These are phyloP conservation scores for Ochotona princeps DNA, from an alignment of 2,113 vertebrate species.

Conservation along the genomic window DNA sequence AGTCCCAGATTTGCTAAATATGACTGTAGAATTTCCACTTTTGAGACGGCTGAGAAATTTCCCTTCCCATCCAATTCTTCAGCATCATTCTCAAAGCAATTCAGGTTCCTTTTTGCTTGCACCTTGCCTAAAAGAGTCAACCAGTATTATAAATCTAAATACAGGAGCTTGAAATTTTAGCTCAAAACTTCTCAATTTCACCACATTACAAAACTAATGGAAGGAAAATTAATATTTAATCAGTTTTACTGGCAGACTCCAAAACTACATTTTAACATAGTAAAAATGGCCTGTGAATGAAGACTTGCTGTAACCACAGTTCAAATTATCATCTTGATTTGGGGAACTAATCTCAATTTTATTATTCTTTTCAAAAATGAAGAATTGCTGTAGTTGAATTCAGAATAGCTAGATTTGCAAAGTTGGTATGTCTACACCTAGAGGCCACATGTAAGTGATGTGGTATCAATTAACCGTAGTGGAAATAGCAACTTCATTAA, in stretches of 20 bases:
- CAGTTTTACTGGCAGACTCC: not conserved
- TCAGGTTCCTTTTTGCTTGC: not conserved
- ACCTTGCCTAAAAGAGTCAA: not conserved
- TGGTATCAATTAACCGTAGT: not conserved
- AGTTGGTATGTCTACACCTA: not conserved
- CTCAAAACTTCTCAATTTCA: not conserved
- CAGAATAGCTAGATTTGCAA: not conserved
- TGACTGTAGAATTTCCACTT: not conserved
- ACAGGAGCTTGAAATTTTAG: conserved; percentile 9
- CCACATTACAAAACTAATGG: not conserved
- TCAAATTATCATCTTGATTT: conserved; percentile 21
- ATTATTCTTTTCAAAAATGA: not conserved
- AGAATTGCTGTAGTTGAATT: not conserved
- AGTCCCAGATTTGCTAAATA: not conserved
- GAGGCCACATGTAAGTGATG: not conserved
- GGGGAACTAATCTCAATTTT: not conserved
- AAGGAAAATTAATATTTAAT: not conserved
- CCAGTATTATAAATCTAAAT: not conserved
- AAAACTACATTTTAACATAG: not conserved
- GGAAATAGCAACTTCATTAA: not conserved
- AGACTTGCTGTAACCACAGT: not conserved
- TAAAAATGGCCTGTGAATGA: not conserved
- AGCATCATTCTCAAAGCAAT: not conserved
- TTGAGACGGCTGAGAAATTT: not conserved
- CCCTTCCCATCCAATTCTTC: not conserved